Evolutionary conservation across 2,888 invertebrate genomes (phyloP).

Genomic region (Drosophila histrio): DNA sequence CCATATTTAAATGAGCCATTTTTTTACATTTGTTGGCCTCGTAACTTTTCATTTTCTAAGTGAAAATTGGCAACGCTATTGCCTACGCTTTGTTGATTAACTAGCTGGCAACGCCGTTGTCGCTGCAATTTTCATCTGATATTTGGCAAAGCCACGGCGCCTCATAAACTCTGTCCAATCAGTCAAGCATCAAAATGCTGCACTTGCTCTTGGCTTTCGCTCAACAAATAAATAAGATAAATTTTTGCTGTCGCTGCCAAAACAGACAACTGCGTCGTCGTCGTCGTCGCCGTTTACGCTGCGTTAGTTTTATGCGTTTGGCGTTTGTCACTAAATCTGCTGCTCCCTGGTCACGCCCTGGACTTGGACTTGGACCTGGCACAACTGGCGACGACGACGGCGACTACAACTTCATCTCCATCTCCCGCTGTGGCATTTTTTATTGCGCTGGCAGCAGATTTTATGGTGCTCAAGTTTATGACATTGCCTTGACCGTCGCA

Average conservation of each 20-base stretch:
- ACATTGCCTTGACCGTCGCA: conserved; percentile 75
- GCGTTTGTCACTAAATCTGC: conserved; percentile 61
- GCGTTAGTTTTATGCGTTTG: conserved; percentile 82
- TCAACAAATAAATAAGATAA: conserved; percentile 78
- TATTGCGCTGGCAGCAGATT: conserved; percentile 83
- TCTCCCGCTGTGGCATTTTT: conserved; percentile 78
- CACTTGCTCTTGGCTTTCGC: conserved; percentile 60
- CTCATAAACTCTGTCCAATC: conserved; percentile 67
- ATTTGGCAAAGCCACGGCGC: conserved; percentile 33
- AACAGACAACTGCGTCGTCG: conserved; percentile 38
- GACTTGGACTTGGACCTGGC: conserved; percentile 63
- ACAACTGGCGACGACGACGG: conserved; percentile 32
- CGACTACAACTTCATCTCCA: conserved; percentile 33
- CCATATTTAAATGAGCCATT: background rate
- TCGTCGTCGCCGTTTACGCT: conserved; percentile 79
- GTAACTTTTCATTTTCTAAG: background rate
- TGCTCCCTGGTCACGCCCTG: conserved; percentile 63
- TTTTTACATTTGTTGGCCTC: background rate
- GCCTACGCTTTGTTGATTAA: background rate
- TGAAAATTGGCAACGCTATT: background rate
- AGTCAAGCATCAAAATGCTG: conserved; percentile 81
- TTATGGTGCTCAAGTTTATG: conserved; percentile 84
- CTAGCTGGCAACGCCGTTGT: background rate
- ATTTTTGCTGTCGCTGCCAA: conserved; percentile 77
- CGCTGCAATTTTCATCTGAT: background rate